These are phyloP conservation scores for Tichodroma muraria DNA, from an alignment of 2,113 vertebrate genomes.

Conservation along the genomic window DNA sequence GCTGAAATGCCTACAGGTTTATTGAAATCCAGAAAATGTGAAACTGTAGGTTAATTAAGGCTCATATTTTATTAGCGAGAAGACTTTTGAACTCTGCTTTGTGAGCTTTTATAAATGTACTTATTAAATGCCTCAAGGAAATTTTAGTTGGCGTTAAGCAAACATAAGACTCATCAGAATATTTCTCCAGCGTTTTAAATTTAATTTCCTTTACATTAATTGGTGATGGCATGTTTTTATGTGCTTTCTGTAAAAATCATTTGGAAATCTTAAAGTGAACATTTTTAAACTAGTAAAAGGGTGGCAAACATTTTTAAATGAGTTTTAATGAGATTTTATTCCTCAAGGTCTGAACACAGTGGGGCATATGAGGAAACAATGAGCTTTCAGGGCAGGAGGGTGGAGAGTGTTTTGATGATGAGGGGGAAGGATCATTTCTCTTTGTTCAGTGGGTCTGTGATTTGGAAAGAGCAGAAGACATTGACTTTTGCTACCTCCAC, in stretches of 20 bases:
- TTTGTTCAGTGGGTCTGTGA: neutral
- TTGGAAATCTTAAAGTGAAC: neutral
- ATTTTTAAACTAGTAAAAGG: neutral
- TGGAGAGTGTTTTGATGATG: neutral
- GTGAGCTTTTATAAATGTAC: slow-evolving; percentile 59
- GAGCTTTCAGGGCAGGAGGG: neutral
- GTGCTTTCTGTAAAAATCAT: slow-evolving; percentile 5
- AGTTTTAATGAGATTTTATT: neutral
- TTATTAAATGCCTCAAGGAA: slow-evolving; percentile 60
- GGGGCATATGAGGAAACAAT: neutral
- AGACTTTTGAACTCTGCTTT: slow-evolving; percentile 59
- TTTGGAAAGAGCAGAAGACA: neutral
- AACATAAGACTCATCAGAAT: slow-evolving; percentile 32
- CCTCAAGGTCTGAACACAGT: neutral
- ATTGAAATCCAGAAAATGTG: slow-evolving; percentile 63
- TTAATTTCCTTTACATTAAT: slow-evolving; percentile 45
- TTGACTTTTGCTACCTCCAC: neutral
- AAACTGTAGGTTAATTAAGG: slow-evolving; percentile 63
- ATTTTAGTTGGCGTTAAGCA: slow-evolving; percentile 34
- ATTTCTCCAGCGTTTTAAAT: slow-evolving; percentile 44
- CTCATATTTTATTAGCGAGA: slow-evolving; percentile 53
- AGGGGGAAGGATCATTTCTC: neutral
- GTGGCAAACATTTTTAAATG: neutral
- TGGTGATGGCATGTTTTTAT: neutral
- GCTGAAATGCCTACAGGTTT: slow-evolving; percentile 59